Base-by-base conservation (phyloP, 2,888 invertebrate genomes). In the Lasius fuliginosus region DNA sequence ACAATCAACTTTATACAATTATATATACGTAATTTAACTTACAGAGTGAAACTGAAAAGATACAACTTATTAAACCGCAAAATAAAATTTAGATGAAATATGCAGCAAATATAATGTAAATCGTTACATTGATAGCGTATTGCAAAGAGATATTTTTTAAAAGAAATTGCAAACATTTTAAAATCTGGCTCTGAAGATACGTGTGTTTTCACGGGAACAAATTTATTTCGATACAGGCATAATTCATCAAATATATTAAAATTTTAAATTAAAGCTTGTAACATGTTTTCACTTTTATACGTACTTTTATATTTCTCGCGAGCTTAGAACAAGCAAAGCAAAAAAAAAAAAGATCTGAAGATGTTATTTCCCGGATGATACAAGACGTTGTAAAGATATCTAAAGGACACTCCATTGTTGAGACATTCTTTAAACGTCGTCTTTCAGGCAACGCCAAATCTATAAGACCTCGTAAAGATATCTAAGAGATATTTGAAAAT, bases 11-110 rank as follows among this genome's bases (percentile, higher is more conserved):
- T 27, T 46, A 3, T 11, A 30, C 3, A n/a, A 2, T 49, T n/a
- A 53, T 71, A 4, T 53, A 53, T 46, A 46, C 0, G 18, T 56
- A 56, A 71, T 71, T 69, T n/a, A 33, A 53, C 6, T 65, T 40
- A 6, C 18, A 18, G n/a, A 49, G 23, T 68, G 9, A 5, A 27
- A 64, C 1, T 42, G 15, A 49, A 69, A 69, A 33, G 18, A n/a
- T 65, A 40, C 40, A 49, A 49, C 33, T 12, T 33, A 8, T 46
- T 27, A 5, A 46, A 18, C 12, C 30, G 30, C 36, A 36, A 36
- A 30, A 8, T 18, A 27, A 67, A 15, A 42, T 67, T 67, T 27
- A 18, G 1, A 67, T 27, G 9, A 67, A 30, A 49, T 23, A 42
- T 42, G 36, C 36, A 6, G 12, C 6, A 40, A 18, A n/a, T 67